These are phyloP conservation scores for Panurus biarmicus DNA, from an alignment of 2,113 vertebrate species.

Conservation along the genomic window DNA sequence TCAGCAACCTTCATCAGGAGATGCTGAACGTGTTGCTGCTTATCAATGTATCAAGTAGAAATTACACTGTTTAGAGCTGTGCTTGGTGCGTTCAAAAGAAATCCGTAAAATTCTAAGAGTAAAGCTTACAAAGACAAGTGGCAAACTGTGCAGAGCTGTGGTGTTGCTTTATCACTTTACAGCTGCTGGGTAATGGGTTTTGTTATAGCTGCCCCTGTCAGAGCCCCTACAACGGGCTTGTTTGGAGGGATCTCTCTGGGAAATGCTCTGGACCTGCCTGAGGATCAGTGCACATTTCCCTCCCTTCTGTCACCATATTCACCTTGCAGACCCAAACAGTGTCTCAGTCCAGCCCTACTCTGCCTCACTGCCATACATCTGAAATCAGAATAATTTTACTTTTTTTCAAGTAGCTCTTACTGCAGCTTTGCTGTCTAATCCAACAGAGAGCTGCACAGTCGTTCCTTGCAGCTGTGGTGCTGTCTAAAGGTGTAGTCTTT, in stretches of 20 bases:
- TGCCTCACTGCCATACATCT: not conserved
- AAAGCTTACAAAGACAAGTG: not conserved
- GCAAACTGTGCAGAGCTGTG: not conserved
- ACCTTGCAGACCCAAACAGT: not conserved
- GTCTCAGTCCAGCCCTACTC: not conserved
- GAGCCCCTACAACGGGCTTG: not conserved
- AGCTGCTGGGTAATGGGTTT: not conserved
- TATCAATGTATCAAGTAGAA: not conserved
- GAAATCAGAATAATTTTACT: not conserved
- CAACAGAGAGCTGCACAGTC: not conserved
- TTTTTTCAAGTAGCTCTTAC: not conserved
- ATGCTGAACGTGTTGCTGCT: not conserved
- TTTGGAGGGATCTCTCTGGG: not conserved
- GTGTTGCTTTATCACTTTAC: not conserved
- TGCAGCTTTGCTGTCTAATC: not conserved
- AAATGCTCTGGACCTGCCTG: not conserved
- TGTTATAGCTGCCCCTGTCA: not conserved
- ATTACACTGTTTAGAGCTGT: not conserved
- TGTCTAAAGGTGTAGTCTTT: not conserved
- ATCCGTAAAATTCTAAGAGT: not conserved
- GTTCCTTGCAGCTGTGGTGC: not conserved
- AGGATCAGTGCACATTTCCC: not conserved
- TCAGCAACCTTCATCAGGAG: not conserved
- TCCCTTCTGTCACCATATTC: not conserved
- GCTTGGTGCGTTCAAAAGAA: not conserved